Evolutionary conservation across 2,797 vertebrate species (phyloP), one percentile per base, ranked within the genome.

Genomic region (Dromococcyx pavoninus): DNA sequence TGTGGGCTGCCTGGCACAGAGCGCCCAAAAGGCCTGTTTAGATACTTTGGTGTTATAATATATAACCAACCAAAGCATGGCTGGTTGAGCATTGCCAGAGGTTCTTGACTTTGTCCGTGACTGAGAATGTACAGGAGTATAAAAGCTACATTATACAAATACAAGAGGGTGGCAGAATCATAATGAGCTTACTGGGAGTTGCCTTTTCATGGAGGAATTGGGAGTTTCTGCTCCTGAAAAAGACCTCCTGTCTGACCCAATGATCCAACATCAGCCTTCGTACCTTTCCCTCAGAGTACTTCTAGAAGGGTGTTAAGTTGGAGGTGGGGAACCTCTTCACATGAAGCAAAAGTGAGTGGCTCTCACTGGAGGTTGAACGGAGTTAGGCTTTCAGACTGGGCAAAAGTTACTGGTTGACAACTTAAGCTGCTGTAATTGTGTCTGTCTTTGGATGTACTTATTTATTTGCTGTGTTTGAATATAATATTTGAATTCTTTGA

Each of bases 331-430:
- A 44, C 13, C 11, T 61, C 50, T 77, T 79, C 9, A 17, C 1
- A 1, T 18, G 33, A 61, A 60, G 17, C 1, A 2, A 35, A 64
- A 24, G 5, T 1, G 6, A 61, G 32, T 1, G 0, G 2, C 32
- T 50, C 5, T 80, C 17, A 4, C 9, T 75, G 56, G 28, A 62
- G 11, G 4, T 22, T 41, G 58, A 46, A 39, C 46, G 35, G 27
- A 78, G 5, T 2, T 66, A 62, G 5, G 13, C 65, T 22, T 24
- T 83, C 32, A 77, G 54, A 56, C 39, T 41, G 39, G 39, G 14
- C 14, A 41, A 41, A 41, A 41, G 14, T 41, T 41, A 10, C 39
- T 41, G 41, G 39, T 41, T 41, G 39, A n/a, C 39, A 41, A 41
- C 39, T 39, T 48, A 56, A 91, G n/a, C 39, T 87, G 7, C 57